These are phyloP conservation scores for Meloidogyne exigua DNA, from an alignment of 1,140 invertebrate species.

Conservation along the genomic window DNA sequence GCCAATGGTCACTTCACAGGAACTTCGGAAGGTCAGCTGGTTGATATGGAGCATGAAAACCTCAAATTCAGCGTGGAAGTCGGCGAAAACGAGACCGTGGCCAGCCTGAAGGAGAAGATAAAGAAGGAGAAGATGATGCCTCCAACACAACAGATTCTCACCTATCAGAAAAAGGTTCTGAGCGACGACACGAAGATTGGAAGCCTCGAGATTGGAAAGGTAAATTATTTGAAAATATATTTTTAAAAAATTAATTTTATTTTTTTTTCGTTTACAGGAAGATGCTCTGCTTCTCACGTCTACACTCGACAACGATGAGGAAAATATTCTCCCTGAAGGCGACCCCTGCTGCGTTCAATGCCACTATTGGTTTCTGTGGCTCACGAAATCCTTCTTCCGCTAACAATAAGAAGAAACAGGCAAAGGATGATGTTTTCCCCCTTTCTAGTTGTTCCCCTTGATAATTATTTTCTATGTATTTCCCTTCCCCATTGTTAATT, in stretches of 20 bases:
- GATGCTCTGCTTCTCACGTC: background rate
- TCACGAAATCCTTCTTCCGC: too few species aligned
- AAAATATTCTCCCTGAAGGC: background rate
- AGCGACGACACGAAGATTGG: background rate
- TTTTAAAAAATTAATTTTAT: background rate
- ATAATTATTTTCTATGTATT: too few species aligned
- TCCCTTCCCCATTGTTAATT: too few species aligned
- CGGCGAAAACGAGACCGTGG: background rate
- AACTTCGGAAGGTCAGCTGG: background rate
- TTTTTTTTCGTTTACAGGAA: background rate
- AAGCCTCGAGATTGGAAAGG: background rate
- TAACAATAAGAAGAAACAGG: too few species aligned
- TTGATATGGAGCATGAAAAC: background rate
- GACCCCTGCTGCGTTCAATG: too few species aligned
- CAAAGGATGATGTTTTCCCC: too few species aligned
- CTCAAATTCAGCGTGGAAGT: background rate
- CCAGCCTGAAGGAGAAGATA: background rate
- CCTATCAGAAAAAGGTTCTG: background rate
- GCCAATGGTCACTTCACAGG: background rate
- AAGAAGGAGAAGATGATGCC: background rate
- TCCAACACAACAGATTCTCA: background rate
- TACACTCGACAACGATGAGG: background rate
- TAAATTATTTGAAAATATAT: background rate
- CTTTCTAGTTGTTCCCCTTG: too few species aligned
- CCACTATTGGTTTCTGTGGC: too few species aligned